Base-by-base conservation (phyloP, 2,888 invertebrate genomes). In the Euproctis similis region DNA sequence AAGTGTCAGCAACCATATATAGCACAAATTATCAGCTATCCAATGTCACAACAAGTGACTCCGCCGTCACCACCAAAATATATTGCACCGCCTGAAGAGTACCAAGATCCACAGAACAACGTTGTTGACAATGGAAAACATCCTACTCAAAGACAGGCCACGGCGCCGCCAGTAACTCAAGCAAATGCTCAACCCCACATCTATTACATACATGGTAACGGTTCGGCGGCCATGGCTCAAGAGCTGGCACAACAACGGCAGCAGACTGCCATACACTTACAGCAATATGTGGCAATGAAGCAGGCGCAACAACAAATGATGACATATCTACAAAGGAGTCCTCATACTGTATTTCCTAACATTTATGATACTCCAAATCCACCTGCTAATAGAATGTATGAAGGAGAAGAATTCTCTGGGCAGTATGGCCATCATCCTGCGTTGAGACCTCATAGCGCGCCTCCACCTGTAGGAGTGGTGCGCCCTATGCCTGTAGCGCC, bases 261-360 rank as follows among this genome's bases (percentile, higher is more conserved):
- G 34, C 85, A 85, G 46, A 85, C 85, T 0, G 84, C 80, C 0
- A 61, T 85, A 28, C 84, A 85, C 25, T 50, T 85, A 28, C 85
- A 85, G 49, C 85, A 85, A 32, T 85, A 85, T 40, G 85, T 85
- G 0, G 85, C 85, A 1, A 85, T 85, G 85, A 85, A 85, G 36
- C 85, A 85, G 56, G 85, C 85, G 0, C 85, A 85, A 42, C 85
- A 85, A 35, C 82, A 84, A 36, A 80, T 85, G 81, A 80, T 73
- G 31, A 61, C 70, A 0, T 85, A 81, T 46, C 53, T 81, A 19
- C 84, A 84, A 42, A 57, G 82, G 40, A 70, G 74, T 19, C 78
- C 82, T 0, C 78, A 80, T 28, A 77, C 80, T 0, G 76, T 80
- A n/a, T 81, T 73, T 28, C 81, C 82, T 0, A 74, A 70, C 31